Base-by-base conservation (phyloP, 2,888 invertebrate species). In the Drosophila setosimentum region DNA sequence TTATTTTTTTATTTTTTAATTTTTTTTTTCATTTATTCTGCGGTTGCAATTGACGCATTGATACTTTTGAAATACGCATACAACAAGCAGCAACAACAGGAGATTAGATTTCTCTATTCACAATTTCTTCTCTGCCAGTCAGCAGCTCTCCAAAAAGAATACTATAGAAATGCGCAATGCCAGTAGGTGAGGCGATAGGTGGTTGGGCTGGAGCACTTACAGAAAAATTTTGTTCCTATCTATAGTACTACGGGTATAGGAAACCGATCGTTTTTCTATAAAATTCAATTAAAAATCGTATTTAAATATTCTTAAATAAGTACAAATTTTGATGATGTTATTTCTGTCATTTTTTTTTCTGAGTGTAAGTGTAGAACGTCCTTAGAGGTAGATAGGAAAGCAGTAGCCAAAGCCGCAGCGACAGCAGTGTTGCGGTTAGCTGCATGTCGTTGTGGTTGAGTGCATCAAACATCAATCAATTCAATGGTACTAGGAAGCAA, bases 381-480 rank as follows among this genome's bases (percentile, higher is more conserved):
- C 24, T 24, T 49, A 57, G 30, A 50, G 27, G 24, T 21, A 62
- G 66, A 27, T 33, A 40, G 50, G 32, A 49, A 50, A 29, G 59
- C 48, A 53, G 51, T 55, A 59, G 65, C 55, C 60, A 33, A 64
- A 78, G 62, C 73, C 45, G 42, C 74, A 69, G 62, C 68, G 64
- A 49, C 71, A 79, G 77, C 77, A 78, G 73, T 78, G 87, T 70
- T 88, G 90, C 74, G 86, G 87, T 83, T 83, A 78, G 76, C 75
- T 86, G 86, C 86, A 85, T 89, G 88, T 82, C 83, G 82, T 82
- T 82, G 86, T 80, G 83, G 83, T 85, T 89, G 83, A 89, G 89
- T 84, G 84, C 88, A 90, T 81, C 90, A 86, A 88, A 89, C 90
- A 86, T 86, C 86, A 86, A 86, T 86, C 86, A 86, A 89, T 85